Conservation (phyloP, 2,797 vertebrate species). For the Tinamus major region DNA sequence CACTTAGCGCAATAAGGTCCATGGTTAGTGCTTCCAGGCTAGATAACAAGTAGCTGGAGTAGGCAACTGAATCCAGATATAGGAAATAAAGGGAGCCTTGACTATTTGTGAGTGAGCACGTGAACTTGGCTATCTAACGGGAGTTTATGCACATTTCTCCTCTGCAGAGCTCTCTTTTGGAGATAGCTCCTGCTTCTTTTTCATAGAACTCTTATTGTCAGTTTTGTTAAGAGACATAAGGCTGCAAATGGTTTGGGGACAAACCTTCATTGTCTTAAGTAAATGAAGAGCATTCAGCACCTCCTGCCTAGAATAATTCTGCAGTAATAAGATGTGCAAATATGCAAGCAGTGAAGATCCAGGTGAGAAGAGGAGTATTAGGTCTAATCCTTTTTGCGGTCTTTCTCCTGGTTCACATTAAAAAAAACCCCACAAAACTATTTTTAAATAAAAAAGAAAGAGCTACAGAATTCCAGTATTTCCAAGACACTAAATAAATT, state of each 20-base stretch:
- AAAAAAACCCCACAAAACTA: background rate
- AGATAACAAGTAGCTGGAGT: background rate
- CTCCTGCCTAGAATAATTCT: background rate
- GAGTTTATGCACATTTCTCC: background rate
- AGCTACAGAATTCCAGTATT: background rate
- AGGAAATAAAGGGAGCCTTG: background rate
- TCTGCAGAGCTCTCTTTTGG: background rate
- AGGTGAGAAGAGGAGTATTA: background rate
- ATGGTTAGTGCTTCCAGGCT: background rate
- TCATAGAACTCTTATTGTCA: background rate
- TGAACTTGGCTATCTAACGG: background rate
- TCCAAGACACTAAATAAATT: background rate
- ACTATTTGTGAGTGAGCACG: background rate
- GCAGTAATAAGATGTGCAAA: background rate
- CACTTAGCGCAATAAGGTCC: background rate
- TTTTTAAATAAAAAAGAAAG: background rate
- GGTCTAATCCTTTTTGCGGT: background rate
- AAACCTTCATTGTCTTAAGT: background rate
- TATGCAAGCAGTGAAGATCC: background rate
- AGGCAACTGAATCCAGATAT: background rate
- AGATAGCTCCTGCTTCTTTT: background rate
- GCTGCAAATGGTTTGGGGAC: background rate
- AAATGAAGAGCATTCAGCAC: background rate
- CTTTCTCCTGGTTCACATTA: background rate
- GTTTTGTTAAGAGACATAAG: background rate